Evolutionary conservation across 2,888 invertebrate genomes (phyloP).

Genomic region (Alloplasta piceator): DNA sequence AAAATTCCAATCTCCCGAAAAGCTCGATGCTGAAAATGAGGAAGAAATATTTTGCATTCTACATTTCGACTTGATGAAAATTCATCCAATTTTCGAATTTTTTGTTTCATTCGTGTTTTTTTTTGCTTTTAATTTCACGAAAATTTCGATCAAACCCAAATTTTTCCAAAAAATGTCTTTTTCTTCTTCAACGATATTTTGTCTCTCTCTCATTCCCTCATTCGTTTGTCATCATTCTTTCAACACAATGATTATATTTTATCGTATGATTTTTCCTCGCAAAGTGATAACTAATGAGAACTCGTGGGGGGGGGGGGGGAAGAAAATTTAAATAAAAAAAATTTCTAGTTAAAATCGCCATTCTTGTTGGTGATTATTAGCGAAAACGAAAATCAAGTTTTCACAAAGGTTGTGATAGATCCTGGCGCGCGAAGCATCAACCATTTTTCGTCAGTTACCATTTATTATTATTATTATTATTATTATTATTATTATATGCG

Average conservation of each 20-base stretch:
- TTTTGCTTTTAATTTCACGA: background rate
- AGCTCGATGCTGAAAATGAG: background rate
- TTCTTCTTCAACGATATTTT: conserved; percentile 1
- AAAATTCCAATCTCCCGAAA: too few relatives aligned
- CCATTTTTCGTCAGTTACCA: conserved; percentile 62
- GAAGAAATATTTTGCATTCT: background rate
- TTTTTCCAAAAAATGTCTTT: background rate
- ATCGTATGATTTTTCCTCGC: conserved; percentile 46
- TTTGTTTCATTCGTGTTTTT: background rate
- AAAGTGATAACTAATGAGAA: conserved; percentile 57
- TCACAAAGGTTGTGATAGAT: conserved; percentile 64
- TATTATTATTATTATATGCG: conserved; percentile 54
- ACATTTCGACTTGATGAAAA: background rate
- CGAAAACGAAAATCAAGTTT: conserved; percentile 46
- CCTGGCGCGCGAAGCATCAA: conserved; percentile 63
- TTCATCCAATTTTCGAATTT: too few relatives aligned
- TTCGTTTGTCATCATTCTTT: conserved; percentile 41
- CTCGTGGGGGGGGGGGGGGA: conserved; percentile 22
- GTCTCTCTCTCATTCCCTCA: conserved; percentile 30
- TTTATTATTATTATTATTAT: conserved; percentile 60
- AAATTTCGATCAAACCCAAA: background rate
- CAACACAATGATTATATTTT: conserved; percentile 5
- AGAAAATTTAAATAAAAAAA: conserved; percentile 14
- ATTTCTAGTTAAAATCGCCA: background rate
- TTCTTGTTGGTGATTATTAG: conserved; percentile 16